A percentile compares a stretch with the other conserved stretches of the same genome.
Evolutionary conservation across 1,140 invertebrate genomes (phyloP).

Genomic region (Brachionus rotundiformis): DNA sequence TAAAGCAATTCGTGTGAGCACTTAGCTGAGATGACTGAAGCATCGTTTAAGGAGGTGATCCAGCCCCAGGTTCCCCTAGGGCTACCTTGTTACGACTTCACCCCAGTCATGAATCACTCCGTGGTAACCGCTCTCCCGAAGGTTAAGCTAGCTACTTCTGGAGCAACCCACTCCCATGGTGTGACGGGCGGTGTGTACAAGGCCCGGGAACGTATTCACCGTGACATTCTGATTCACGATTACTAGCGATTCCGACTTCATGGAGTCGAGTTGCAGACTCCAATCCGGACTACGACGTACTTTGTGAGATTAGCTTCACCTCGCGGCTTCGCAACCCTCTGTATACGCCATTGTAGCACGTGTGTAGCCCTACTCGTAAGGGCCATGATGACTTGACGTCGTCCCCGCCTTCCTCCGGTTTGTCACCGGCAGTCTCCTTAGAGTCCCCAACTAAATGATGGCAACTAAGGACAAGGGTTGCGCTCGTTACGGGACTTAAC

Average conservation of each 20-base stretch:
- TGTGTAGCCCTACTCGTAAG: slow-evolving; percentile 66
- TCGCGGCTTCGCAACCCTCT: slow-evolving; percentile 62
- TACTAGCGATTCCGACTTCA: slow-evolving; percentile 66
- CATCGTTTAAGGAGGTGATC: slow-evolving; percentile 58
- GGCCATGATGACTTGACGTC: slow-evolving; percentile 68
- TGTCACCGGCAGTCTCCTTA: slow-evolving; percentile 64
- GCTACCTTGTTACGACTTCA: slow-evolving; percentile 68
- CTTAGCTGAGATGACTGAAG: too few species aligned
- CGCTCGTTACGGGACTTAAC: slow-evolving; percentile 67
- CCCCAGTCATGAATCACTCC: slow-evolving; percentile 62
- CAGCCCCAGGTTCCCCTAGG: slow-evolving; percentile 66
- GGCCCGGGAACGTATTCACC: slow-evolving; percentile 67
- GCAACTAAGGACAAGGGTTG: slow-evolving; percentile 64
- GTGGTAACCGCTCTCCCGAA: slow-evolving; percentile 55
- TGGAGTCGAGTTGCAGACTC: slow-evolving; percentile 59
- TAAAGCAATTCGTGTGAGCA: too few species aligned
- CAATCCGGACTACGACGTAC: slow-evolving; percentile 62
- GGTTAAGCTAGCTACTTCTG: slow-evolving; percentile 60
- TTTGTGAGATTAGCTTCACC: slow-evolving; percentile 54
- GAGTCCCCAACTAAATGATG: slow-evolving; percentile 61
- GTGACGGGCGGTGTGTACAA: slow-evolving; percentile 68
- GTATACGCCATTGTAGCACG: slow-evolving; percentile 66
- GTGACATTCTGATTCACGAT: slow-evolving; percentile 64
- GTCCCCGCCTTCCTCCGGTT: slow-evolving; percentile 66
- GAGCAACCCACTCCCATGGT: slow-evolving; percentile 62